phyloP scores from a whole-genome alignment of 2,113 vertebrate genomes.

The Sphyrna mokarran region DNA sequence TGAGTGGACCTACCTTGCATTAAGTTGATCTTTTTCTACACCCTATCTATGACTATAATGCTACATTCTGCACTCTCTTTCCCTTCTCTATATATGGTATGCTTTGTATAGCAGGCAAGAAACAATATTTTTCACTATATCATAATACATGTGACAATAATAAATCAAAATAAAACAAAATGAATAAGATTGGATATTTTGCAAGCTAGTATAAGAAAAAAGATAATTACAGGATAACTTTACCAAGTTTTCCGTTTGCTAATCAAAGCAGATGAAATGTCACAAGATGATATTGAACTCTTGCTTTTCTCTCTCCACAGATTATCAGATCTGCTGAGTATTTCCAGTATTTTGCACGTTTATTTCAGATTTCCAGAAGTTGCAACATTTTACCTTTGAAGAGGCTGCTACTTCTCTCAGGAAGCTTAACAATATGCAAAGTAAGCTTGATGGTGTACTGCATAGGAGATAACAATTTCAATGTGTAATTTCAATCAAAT shows the following conservation, averaged over 20 bases:
- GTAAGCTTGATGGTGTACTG: not conserved
- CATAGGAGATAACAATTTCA: not conserved
- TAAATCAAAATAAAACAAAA: no score
- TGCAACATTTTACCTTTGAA: not conserved
- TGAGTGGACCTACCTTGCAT: no score
- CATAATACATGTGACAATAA: no score
- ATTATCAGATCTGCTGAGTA: not conserved
- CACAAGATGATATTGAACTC: not conserved
- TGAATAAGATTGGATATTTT: not conserved
- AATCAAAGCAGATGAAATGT: not conserved
- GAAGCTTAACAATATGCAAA: not conserved
- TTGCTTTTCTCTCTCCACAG: not conserved
- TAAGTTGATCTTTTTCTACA: no score
- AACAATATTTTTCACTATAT: no score
- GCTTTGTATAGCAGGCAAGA: no score
- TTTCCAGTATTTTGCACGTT: not conserved
- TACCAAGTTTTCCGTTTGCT: not conserved
- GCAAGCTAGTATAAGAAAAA: not conserved
- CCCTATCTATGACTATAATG: no score
- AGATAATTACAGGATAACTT: not conserved
- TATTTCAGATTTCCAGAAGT: not conserved
- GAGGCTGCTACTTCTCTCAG: not conserved
- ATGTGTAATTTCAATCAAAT: not conserved
- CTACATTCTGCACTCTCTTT: no score
- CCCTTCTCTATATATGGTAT: no score